Base-by-base conservation (phyloP, 1,140 invertebrate species). In the Zeugodacus cucurbitae region DNA sequence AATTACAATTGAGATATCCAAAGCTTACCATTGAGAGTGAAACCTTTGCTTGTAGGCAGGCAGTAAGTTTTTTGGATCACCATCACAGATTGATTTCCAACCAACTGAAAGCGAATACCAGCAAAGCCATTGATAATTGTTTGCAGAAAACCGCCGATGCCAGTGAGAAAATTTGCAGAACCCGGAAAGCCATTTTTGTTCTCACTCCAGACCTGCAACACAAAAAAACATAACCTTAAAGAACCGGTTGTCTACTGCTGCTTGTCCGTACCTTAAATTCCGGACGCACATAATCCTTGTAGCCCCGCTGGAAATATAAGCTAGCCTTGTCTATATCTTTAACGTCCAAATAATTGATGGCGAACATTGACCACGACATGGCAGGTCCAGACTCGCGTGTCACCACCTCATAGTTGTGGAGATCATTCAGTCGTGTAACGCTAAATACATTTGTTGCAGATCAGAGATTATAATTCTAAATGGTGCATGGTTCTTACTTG, bases 361-460 rank as follows among this genome's bases (percentile, higher is more conserved):
- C 91, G 89, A 95, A 94, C 95, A 95, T 95, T 67, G 94, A 94
- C 94, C 94, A 95, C 0, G 95, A 95, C 95, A 95, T 95, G 0
- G 95, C 95, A 6, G 95, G 95, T 0, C 95, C 95, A 5, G 89
- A 93, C 59, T 90, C 89, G 0, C 95, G 92, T 0, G 95, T 95
- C 2, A 94, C 94, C 5, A 93, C 91, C 70, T 94, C 94, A 91
- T 95, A 95, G 89, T 94, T 94, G 0, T 91, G 89, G 32, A 95
- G 89, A 88, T 95, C 95, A 89, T 95, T 95, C 0, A 92, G 89
- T 88, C 94, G 93, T 0, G 94, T 90, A 0, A 87, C 44, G 37
- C 92, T 93, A 41, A 1, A 67, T 88, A 88, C 0, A 10, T 10
- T 3, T 10, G 54, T 11, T 17, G 32, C 10, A 62, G 3, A 41